Evolutionary conservation across 2,113 vertebrate species (phyloP).

Genomic region (Coregonus clupeaformis): DNA sequence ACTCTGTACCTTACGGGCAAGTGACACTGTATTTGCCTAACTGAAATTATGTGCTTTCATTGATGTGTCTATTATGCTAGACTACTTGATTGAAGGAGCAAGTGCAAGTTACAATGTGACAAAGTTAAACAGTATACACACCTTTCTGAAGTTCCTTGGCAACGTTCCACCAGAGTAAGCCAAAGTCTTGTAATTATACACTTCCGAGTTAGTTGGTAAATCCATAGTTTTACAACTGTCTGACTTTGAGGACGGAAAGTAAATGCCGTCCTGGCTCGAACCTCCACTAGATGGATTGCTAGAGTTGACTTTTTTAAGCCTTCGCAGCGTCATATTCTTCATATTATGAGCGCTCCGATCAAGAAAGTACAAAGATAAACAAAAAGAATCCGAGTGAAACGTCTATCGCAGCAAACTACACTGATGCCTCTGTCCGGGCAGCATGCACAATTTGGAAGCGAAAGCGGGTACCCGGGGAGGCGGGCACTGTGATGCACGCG

Average conservation of each 20-base stretch:
- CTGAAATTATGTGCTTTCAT: too few relatives aligned
- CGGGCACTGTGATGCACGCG: not conserved
- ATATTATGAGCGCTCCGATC: conserved; percentile 4
- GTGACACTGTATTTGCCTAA: too few relatives aligned
- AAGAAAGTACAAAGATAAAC: not conserved
- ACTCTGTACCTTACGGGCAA: too few relatives aligned
- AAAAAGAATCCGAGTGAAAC: not conserved
- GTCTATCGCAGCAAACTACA: conserved; percentile 60
- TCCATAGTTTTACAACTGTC: conserved; percentile 65
- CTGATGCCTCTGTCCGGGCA: not conserved
- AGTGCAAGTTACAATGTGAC: not conserved
- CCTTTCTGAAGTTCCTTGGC: conserved; percentile 78
- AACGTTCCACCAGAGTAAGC: conserved; percentile 86
- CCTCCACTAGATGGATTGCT: conserved; percentile 52
- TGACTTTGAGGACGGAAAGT: conserved; percentile 73
- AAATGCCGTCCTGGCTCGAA: conserved; percentile 65
- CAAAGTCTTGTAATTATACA: conserved; percentile 81
- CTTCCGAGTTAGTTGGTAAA: conserved; percentile 50
- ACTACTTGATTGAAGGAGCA: not conserved
- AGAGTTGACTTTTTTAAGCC: conserved; percentile 72
- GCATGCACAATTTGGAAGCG: not conserved
- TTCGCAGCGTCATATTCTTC: conserved; percentile 74
- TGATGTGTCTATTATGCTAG: too few relatives aligned
- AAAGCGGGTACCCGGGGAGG: not conserved
- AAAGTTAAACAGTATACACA: conserved; percentile 74